These are phyloP conservation scores for Apocheima hispidaria DNA, from an alignment of 2,888 invertebrate species.

Conservation along the genomic window DNA sequence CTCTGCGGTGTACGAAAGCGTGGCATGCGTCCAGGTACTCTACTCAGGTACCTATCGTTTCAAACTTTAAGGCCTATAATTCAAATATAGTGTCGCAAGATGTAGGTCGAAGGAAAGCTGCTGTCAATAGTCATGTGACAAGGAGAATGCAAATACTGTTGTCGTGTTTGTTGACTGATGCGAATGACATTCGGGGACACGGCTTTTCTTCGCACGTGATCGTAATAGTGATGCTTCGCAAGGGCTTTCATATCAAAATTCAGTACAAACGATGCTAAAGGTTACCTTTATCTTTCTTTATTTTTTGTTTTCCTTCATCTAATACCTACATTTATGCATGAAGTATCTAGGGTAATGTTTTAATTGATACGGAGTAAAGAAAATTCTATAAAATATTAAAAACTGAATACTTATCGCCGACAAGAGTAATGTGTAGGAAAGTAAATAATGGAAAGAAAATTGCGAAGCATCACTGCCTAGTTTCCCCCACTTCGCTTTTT, in stretches of 20 bases:
- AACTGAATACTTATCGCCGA: too few relatives aligned
- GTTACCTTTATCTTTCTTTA: not conserved
- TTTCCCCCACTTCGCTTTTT: too few relatives aligned
- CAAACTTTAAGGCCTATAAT: not conserved
- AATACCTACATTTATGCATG: too few relatives aligned
- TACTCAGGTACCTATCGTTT: not conserved
- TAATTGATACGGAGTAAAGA: too few relatives aligned
- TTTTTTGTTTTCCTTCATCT: too few relatives aligned
- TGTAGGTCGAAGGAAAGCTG: conserved; percentile 24
- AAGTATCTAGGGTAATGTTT: too few relatives aligned
- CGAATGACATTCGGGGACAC: conserved; percentile 25
- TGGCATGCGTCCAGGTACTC: not conserved
- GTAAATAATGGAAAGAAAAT: too few relatives aligned
- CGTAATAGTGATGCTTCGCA: not conserved
- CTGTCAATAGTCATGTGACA: conserved; percentile 28
- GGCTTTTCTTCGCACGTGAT: conserved; percentile 30
- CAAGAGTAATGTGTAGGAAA: too few relatives aligned
- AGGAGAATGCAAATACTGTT: conserved; percentile 24
- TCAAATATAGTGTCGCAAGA: conserved; percentile 15
- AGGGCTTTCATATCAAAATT: conserved; percentile 1
- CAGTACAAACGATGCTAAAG: not conserved
- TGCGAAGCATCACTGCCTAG: too few relatives aligned
- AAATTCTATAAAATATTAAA: too few relatives aligned
- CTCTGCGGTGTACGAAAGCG: not conserved
- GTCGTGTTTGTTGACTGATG: conserved; percentile 9